These are phyloP conservation scores for Scalopus aquaticus DNA, from an alignment of 2,113 vertebrate species.

Conservation along the genomic window DNA sequence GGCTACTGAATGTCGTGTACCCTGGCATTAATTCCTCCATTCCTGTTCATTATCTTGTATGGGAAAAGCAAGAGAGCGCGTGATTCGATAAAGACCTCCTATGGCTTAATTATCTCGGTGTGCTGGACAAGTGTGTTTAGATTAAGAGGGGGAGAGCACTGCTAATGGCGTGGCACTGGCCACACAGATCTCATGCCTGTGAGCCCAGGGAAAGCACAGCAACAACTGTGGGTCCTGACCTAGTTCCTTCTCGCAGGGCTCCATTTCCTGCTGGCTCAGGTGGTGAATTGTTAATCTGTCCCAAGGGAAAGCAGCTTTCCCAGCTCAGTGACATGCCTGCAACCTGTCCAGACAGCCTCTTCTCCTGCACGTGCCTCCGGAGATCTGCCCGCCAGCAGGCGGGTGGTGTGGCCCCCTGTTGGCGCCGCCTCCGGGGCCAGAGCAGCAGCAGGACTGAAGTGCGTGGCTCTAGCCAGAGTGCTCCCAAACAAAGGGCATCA, in stretches of 20 bases:
- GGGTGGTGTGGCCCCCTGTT: not conserved
- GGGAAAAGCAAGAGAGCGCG: not conserved
- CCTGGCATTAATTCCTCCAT: not conserved
- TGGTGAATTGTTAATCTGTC: not conserved
- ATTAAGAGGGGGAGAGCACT: not conserved
- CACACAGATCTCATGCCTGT: not conserved
- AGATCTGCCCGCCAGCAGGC: not conserved
- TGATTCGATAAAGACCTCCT: not conserved
- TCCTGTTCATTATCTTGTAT: not conserved
- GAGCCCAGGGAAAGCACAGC: not conserved
- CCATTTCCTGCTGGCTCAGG: not conserved
- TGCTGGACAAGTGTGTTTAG: not conserved
- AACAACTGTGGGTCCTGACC: not conserved
- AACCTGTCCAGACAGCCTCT: not conserved
- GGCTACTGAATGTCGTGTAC: not conserved
- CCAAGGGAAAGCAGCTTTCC: not conserved
- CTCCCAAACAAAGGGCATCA: not conserved
- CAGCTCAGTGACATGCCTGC: not conserved
- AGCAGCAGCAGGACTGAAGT: accelerated
- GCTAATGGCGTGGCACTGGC: no score
- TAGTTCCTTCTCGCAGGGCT: not conserved
- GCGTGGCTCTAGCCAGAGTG: accelerated
- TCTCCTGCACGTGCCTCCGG: accelerated
- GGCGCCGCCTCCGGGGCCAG: accelerated
- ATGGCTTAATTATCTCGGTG: not conserved